phyloP scores from a whole-genome alignment of 2,113 vertebrate species.

The Aspiorhynchus laticeps region DNA sequence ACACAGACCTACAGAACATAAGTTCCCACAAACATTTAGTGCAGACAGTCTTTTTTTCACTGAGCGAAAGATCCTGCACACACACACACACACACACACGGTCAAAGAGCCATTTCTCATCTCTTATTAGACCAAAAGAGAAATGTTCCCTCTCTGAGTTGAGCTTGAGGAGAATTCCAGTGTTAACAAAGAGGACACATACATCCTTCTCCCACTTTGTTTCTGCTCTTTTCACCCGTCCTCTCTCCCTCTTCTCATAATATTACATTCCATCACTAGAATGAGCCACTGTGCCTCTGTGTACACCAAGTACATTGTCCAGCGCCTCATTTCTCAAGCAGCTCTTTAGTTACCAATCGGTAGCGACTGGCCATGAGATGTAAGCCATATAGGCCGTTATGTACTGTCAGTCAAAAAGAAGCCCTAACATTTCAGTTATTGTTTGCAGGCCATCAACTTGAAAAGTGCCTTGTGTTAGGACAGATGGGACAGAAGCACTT shows the following conservation, averaged over 20 bases:
- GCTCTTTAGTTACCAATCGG: background rate
- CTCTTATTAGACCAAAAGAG: slow-evolving; percentile 5
- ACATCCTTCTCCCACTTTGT: slow-evolving; percentile 19
- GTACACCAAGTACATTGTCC: slow-evolving; percentile 38
- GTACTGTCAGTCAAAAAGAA: slow-evolving; percentile 12
- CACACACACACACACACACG: background rate
- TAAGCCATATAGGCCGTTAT: background rate
- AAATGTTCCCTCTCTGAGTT: slow-evolving; percentile 20
- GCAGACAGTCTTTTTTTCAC: background rate
- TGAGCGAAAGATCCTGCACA: background rate
- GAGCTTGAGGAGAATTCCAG: background rate
- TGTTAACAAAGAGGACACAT: slow-evolving; percentile 19
- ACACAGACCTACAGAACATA: background rate
- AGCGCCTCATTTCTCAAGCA: slow-evolving; percentile 14
- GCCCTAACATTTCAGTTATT: background rate
- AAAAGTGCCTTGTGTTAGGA: background rate
- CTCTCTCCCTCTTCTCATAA: slow-evolving; percentile 28
- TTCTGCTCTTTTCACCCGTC: background rate
- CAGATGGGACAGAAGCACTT: background rate
- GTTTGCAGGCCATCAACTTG: background rate
- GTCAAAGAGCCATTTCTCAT: background rate
- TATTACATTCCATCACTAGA: slow-evolving; percentile 38
- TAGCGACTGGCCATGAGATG: slow-evolving; percentile 10
- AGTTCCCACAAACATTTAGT: background rate
- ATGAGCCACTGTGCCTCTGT: slow-evolving; percentile 25